Percentiles rank a stretch among this genome's conserved stretches.
Conservation (phyloP, 2,797 vertebrate species). For the Tadarida brasiliensis region DNA sequence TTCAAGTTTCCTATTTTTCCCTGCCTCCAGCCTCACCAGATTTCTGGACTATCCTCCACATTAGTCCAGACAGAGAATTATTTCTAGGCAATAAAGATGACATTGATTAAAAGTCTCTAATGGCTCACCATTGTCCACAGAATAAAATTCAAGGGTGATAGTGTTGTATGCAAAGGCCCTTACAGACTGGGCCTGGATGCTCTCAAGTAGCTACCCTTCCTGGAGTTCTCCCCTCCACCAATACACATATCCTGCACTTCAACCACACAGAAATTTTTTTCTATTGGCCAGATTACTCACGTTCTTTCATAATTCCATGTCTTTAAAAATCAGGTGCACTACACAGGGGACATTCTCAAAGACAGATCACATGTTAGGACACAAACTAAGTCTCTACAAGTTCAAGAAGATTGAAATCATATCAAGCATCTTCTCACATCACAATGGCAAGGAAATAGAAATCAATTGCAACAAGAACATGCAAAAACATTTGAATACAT, state of each 20-base stretch:
- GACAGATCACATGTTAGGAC: too few species aligned
- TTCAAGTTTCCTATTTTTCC: not conserved
- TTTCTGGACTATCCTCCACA: not conserved
- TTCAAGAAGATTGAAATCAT: too few species aligned
- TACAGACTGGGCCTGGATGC: not conserved
- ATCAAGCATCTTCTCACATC: too few species aligned
- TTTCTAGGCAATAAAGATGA: not conserved
- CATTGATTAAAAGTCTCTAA: not conserved
- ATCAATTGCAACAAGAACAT: too few species aligned
- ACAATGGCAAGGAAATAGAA: too few species aligned
- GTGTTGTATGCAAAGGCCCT: not conserved
- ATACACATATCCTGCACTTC: not conserved
- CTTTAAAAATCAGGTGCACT: slow-evolving; percentile 18
- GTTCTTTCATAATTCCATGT: not conserved
- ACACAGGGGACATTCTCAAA: too few species aligned
- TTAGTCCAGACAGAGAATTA: not conserved
- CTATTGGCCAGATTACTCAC: not conserved
- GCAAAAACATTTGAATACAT: too few species aligned
- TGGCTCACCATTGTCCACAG: not conserved
- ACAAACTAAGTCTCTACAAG: too few species aligned
- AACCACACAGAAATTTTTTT: not conserved
- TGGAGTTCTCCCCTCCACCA: too few species aligned
- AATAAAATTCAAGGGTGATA: not conserved
- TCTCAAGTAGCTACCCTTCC: not conserved
- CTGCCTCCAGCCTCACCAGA: not conserved